Conservation (phyloP, 1,140 invertebrate species). For the Papilio machaon region DNA sequence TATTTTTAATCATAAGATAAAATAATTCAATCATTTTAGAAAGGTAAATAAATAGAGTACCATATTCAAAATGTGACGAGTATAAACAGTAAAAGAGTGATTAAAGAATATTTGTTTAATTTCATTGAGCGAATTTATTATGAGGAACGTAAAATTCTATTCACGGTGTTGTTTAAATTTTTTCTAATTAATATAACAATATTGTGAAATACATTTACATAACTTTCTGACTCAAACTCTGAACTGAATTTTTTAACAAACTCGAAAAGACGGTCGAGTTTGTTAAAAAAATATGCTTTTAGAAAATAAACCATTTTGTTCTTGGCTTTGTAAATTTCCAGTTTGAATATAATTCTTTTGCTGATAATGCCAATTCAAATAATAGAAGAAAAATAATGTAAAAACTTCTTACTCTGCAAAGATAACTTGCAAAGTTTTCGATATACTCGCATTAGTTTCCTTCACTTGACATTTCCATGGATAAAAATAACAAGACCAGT, state of each 20-base stretch:
- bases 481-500: conserved; percentile 12
- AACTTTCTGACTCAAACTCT: background rate
- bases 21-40: background rate
- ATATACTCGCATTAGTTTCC: background rate
- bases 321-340: no score
- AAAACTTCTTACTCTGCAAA: background rate
- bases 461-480: background rate
- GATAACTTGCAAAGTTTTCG: background rate
- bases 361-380: background rate
- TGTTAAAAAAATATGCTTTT: no score
- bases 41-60: background rate
- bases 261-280: no score
- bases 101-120: no score
- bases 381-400: background rate
- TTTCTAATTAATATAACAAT: no score
- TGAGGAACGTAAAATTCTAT: no score
- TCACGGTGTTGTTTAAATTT: no score
- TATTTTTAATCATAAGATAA: background rate
- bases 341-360: background rate
- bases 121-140: no score
- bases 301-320: no score
- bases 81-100: no score
- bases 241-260: no score
- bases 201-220: background rate
- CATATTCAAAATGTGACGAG: background rate